Percentiles rank a stretch among this genome's conserved stretches.
Conservation (phyloP, 2,888 invertebrate species). For the Dynastes grantii region DNA sequence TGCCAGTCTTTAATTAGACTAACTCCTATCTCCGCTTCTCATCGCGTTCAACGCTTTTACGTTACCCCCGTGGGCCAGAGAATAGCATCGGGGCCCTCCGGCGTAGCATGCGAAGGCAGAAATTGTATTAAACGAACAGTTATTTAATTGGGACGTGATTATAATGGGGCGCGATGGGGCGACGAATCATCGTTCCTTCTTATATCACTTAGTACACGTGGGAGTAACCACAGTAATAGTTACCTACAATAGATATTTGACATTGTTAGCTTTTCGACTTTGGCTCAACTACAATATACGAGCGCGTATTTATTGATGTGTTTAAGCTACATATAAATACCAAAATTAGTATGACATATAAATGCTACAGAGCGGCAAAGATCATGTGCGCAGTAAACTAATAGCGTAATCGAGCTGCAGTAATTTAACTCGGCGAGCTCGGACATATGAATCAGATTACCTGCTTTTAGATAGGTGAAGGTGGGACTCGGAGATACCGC, state of each 20-base stretch:
- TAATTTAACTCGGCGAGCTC: too few relatives aligned
- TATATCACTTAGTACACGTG: constrained; percentile 30
- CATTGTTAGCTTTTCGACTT: neutral
- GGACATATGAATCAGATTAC: too few relatives aligned
- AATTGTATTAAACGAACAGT: constrained; percentile 42
- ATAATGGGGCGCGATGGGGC: constrained; percentile 5
- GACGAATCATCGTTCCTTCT: constrained; percentile 14
- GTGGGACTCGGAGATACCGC: too few relatives aligned
- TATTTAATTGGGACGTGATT: constrained; percentile 45
- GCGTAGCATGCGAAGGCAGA: constrained; percentile 9
- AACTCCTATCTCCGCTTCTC: constrained; percentile 21
- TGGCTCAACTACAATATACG: too few relatives aligned
- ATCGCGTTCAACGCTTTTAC: constrained; percentile 26
- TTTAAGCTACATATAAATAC: too few relatives aligned
- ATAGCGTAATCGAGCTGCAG: too few relatives aligned
- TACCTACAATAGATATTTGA: neutral
- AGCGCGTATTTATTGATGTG: too few relatives aligned
- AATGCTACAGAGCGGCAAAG: too few relatives aligned
- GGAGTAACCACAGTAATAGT: constrained; percentile 3
- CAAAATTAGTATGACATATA: too few relatives aligned
- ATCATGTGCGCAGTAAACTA: too few relatives aligned
- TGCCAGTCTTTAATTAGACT: constrained; percentile 35
- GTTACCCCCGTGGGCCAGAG: neutral
- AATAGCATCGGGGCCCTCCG: constrained; percentile 4
- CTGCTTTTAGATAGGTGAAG: too few relatives aligned